Evolutionary conservation across 2,888 invertebrate species (phyloP).

Genomic region (Chymomyza amoena): DNA sequence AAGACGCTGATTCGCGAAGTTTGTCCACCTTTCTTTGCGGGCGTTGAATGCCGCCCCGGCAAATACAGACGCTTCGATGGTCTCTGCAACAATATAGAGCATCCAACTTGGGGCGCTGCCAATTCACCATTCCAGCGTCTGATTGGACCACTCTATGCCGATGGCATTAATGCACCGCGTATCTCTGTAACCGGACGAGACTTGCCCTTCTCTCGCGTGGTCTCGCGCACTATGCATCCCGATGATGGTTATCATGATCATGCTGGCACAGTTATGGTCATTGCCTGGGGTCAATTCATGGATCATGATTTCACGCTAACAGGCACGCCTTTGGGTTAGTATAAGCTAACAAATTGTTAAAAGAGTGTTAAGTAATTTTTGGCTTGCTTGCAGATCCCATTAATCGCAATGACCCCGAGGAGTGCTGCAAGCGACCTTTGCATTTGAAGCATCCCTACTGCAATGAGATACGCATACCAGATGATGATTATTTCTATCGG

Average conservation of each 20-base stretch:
- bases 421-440: conserved; percentile 90
- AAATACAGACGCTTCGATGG: conserved; percentile 93
- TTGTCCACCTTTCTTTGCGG: conserved; percentile 92
- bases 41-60: conserved; percentile 92
- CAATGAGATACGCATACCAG: conserved; percentile 92
- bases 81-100: conserved; percentile 91
- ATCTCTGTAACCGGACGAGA: conserved; percentile 88
- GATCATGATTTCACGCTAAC: conserved; percentile 95
- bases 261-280: conserved; percentile 94
- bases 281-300: conserved; percentile 96
- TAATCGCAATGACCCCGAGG: conserved; percentile 93
- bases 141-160: conserved; percentile 88
- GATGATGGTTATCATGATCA: conserved; percentile 96
- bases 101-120: conserved; percentile 94
- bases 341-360: neutral
- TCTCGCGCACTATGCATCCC: conserved; percentile 94
- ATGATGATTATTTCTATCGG: conserved; percentile 94
- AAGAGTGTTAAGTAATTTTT: neutral
- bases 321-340: conserved; percentile 90
- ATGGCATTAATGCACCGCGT: conserved; percentile 91
- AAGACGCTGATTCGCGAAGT: conserved; percentile 91
- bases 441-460: conserved; percentile 94
- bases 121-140: conserved; percentile 91
- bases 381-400: conserved; percentile 83
- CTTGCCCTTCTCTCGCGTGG: conserved; percentile 89